A percentile compares a stretch with the other conserved stretches of the same genome.
Conservation (phyloP, 30 jellyfish, hydroid and myxozoan genomes). For the Pseudorhiza aurosa region DNA sequence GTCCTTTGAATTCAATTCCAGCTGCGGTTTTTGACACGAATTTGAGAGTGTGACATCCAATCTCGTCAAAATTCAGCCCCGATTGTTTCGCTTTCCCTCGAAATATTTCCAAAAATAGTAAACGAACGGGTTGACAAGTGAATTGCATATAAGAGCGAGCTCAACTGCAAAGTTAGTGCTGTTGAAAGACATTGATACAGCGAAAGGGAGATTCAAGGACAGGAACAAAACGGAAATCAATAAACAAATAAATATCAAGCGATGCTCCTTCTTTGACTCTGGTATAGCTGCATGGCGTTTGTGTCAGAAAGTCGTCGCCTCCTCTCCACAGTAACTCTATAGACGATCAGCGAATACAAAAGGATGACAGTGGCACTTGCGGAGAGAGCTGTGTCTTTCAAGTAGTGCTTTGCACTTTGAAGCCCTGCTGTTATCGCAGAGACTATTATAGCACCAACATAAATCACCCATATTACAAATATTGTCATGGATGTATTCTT, state of each 20-base stretch:
- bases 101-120: conserved; percentile 31
- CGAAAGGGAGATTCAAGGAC: neutral
- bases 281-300: neutral
- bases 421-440: neutral
- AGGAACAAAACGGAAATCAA: neutral
- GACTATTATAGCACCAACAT: neutral
- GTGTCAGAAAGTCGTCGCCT: too few species aligned
- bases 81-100: neutral
- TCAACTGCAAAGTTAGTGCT: neutral
- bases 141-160: neutral
- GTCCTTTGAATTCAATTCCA: too few species aligned
- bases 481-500: neutral
- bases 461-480: neutral
- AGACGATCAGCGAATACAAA: conserved; percentile 8
- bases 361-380: neutral
- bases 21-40: too few species aligned
- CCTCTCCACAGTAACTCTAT: conserved; percentile 11
- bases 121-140: conserved; percentile 17
- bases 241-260: conserved; percentile 23
- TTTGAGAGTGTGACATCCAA: too few species aligned
- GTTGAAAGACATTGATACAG: neutral
- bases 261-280: conserved; percentile 27
- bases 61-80: too few species aligned
- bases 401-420: neutral
- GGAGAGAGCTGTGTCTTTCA: neutral